Evolutionary conservation across 2,888 invertebrate species (phyloP), one percentile per base, ranked within the genome.

Genomic region (Zhengitettix transpicula): DNA sequence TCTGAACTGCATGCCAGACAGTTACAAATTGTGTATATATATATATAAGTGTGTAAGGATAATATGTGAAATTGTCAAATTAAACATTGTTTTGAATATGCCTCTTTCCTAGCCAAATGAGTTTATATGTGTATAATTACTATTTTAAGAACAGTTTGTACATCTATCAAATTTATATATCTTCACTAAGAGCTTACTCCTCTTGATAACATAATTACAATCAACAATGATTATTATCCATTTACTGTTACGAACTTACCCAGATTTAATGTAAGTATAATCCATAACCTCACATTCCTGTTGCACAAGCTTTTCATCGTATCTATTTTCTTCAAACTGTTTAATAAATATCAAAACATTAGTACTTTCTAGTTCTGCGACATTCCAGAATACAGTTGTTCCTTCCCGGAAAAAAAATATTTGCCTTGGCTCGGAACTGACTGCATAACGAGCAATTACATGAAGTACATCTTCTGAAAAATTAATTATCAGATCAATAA

Each of bases 401-500:
- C 97, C 97, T 72, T 95, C 93, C 44, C 89, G 80, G 71, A 92
- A 95, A 73, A 95, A 89, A 70, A 89, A 90, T 64, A 95, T 86
- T 73, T 95, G 92, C 10, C 93, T 75, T 0, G 85, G 81, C 68
- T 91, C 91, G 16, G 69, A 68, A 0, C 81, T 86, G 0, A 91
- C 80, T 60, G 81, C 79, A 72, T 93, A 93, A 66, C 89, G 89
- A 0, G 94, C 91, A n/a, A 82, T 80, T 0, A 89, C 89, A 67
- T 90, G 85, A 17, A 95, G 76, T 1, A 90, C 90, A 73, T 91
- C 87, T 10, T 82, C 79, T 47, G 47, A 28, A 28, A 28, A 28
- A 28, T 28, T 28, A 28, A 28, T 28, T 28, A 28, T 28, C 2
- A 28, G 7, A 5, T 28, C 28, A 28, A 28, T 28, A 28, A 28